Percentiles rank a stretch among this genome's conserved stretches.
Conservation (phyloP, 2,888 invertebrate species). For the Nomada ferruginata region DNA sequence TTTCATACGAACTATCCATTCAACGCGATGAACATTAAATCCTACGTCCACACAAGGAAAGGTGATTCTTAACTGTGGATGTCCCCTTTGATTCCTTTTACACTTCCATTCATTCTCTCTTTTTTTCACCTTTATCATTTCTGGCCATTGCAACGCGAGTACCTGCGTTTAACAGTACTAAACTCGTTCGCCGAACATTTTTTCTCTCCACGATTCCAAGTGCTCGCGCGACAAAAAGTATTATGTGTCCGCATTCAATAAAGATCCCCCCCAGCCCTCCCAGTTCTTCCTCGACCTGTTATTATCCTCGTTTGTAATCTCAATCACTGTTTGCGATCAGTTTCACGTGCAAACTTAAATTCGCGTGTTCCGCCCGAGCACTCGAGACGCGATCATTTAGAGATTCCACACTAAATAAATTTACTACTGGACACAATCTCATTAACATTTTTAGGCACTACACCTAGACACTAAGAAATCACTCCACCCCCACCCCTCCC, state of each 20-base stretch:
- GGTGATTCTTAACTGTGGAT: constrained; percentile 35
- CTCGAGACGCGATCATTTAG: constrained; percentile 24
- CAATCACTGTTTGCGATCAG: background rate
- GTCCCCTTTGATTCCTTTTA: constrained; percentile 32
- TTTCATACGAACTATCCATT: constrained; percentile 68
- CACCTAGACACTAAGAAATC: constrained; percentile 78
- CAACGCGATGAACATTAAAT: constrained; percentile 71
- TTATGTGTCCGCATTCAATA: no score
- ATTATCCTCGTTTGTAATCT: no score
- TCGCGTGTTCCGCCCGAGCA: constrained; percentile 7
- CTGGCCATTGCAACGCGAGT: constrained; percentile 45
- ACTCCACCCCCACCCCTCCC: constrained; percentile 38
- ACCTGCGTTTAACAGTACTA: constrained; percentile 25
- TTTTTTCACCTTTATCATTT: constrained; percentile 33
- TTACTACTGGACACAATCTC: constrained; percentile 72
- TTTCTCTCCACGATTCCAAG: background rate
- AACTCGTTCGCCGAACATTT: constrained; percentile 38
- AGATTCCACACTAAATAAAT: constrained; percentile 67
- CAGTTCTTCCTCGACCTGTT: background rate
- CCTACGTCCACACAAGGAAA: constrained; percentile 61
- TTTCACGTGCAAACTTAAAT: background rate
- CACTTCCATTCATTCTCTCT: constrained; percentile 27
- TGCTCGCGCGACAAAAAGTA: background rate
- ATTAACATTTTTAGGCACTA: constrained; percentile 80
- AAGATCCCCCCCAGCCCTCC: no score